These are phyloP conservation scores for Camelus bactrianus DNA, from an alignment of 2,113 vertebrate species.

Conservation along the genomic window DNA sequence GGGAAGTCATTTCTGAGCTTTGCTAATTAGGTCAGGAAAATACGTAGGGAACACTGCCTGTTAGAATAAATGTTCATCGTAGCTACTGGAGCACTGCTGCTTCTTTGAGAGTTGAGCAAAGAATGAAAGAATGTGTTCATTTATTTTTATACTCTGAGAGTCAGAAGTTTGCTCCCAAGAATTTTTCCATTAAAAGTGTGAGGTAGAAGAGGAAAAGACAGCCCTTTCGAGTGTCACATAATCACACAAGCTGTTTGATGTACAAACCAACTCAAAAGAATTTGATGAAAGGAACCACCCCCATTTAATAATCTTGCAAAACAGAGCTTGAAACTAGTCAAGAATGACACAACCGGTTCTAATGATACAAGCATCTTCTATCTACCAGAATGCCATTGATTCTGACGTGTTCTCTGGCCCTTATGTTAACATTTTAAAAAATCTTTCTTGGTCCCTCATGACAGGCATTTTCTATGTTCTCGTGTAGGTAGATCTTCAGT, in stretches of 20 bases:
- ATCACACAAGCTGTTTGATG: neutral
- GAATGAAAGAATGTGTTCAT: conserved; percentile 7
- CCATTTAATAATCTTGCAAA: neutral
- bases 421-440: neutral
- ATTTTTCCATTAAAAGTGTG: conserved; percentile 42
- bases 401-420: neutral
- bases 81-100: neutral
- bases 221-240: neutral
- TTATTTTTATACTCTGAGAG: conserved; percentile 29
- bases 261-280: neutral
- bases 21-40: neutral
- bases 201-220: neutral
- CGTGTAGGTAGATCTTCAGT: neutral
- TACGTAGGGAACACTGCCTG: neutral
- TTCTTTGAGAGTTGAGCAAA: conserved; percentile 3
- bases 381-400: neutral
- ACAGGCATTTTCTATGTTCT: conserved; percentile 15
- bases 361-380: neutral
- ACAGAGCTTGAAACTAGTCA: neutral
- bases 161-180: neutral
- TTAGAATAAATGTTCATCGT: neutral
- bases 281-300: neutral
- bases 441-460: neutral
- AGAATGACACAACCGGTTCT: neutral
- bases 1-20: neutral